Conservation (phyloP, 30 jellyfish, hydroid and myxozoan genomes). For the Aurelia sp. region DNA sequence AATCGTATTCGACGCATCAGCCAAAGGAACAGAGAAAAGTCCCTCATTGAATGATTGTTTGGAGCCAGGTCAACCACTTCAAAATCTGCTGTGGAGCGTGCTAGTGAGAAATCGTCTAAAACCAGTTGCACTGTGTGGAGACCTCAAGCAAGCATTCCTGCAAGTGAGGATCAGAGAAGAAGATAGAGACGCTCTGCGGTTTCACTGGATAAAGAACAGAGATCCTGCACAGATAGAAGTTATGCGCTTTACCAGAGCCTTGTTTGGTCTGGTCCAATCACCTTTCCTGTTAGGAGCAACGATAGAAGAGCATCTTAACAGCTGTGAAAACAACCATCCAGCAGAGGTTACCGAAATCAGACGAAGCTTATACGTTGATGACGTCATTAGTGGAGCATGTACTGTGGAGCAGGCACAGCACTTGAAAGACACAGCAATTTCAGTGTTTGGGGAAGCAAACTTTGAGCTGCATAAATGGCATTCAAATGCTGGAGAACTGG, state of each 20-base stretch:
- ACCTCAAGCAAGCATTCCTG: constrained; percentile 80
- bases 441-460: constrained; percentile 58
- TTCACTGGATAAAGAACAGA: constrained; percentile 68
- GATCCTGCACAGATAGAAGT: constrained; percentile 43
- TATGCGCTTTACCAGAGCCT: constrained; percentile 40
- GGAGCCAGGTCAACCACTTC: constrained; percentile 86
- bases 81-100: constrained; percentile 22
- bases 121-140: constrained; percentile 38
- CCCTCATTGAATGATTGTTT: constrained; percentile 85
- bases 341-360: constrained; percentile 37
- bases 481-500: constrained; percentile 68
- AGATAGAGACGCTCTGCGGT: constrained; percentile 83
- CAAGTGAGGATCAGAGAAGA: constrained; percentile 59
- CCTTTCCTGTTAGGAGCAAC: constrained; percentile 74
- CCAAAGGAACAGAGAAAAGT: constrained; percentile 45
- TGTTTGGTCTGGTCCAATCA: constrained; percentile 72
- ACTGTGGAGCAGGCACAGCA: constrained; percentile 29
- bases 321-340: constrained; percentile 20
- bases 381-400: constrained; percentile 48
- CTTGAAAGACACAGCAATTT: constrained; percentile 26
- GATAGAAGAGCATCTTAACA: constrained; percentile 47
- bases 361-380: constrained; percentile 71
- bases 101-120: constrained; percentile 74
- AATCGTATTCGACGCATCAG: constrained; percentile 75
- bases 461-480: constrained; percentile 77